Evolutionary conservation across 2,797 vertebrate genomes (phyloP).

Genomic region (Lophotriccus pileatus): DNA sequence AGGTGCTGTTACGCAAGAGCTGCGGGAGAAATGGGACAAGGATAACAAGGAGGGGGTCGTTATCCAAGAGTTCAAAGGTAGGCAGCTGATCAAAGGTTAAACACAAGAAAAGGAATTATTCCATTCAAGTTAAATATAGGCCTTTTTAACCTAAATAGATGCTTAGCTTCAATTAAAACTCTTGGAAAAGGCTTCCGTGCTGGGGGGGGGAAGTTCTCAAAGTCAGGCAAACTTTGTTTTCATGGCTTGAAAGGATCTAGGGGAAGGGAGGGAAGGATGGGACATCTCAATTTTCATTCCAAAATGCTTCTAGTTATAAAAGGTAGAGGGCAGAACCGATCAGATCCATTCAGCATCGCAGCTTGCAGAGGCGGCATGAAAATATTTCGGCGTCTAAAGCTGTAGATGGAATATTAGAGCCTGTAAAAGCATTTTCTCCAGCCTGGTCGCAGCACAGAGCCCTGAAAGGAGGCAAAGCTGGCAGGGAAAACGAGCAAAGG

Average conservation of each 20-base stretch:
- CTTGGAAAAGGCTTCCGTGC: neutral
- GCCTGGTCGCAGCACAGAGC: neutral
- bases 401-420: neutral
- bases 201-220: constrained; percentile 35
- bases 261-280: neutral
- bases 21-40: constrained; percentile 12
- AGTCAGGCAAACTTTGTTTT: constrained; percentile 42
- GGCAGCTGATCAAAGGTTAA: constrained; percentile 62
- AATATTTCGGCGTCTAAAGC: neutral
- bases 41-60: neutral
- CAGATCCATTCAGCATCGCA: neutral
- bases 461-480: neutral
- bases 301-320: neutral
- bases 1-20: neutral
- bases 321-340: neutral
- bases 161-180: constrained; percentile 58
- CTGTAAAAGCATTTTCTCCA: neutral
- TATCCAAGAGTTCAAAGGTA: constrained; percentile 45
- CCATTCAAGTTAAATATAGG: constrained; percentile 47
- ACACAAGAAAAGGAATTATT: constrained; percentile 48
- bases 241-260: neutral
- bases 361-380: neutral
- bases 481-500: constrained; percentile 6
- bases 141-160: constrained; percentile 46
- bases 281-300: neutral